phyloP scores from a whole-genome alignment of 2,797 vertebrate genomes.

The Acanthis flammea region DNA sequence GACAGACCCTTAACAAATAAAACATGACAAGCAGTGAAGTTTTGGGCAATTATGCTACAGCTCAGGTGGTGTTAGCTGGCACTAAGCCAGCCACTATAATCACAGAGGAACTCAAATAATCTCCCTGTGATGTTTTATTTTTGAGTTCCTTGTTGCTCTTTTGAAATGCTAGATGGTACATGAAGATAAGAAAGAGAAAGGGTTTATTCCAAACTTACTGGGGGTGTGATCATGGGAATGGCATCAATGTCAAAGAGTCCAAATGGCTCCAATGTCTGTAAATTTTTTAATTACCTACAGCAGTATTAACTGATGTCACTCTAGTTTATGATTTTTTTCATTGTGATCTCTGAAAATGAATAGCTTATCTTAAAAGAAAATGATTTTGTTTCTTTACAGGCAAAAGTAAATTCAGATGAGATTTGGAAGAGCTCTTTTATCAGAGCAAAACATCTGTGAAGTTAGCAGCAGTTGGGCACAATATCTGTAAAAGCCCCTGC shows the following conservation, averaged over 20 bases:
- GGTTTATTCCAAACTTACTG: neutral
- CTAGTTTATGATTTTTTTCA: neutral
- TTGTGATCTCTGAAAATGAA: neutral
- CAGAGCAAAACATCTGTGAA: neutral
- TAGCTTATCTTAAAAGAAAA: neutral
- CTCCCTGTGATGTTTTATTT: neutral
- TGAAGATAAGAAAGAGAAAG: neutral
- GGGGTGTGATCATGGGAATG: neutral
- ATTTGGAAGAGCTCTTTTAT: neutral
- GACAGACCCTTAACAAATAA: conserved; percentile 31
- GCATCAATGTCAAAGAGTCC: neutral
- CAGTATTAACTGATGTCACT: neutral
- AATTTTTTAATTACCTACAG: neutral
- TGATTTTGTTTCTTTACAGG: neutral
- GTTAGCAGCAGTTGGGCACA: neutral
- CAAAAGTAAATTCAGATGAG: neutral
- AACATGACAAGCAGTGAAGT: conserved; percentile 6
- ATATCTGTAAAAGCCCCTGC: neutral
- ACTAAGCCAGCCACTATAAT: neutral
- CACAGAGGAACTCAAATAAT: neutral
- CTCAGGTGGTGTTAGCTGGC: conserved; percentile 30
- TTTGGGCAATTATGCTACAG: conserved; percentile 22
- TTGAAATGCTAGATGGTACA: neutral
- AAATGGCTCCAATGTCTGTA: neutral
- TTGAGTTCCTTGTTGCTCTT: neutral